These are phyloP conservation scores for silkworm (Bombyx mori) DNA, from an alignment of 1,140 invertebrate genomes.

Conservation along the genomic window ASM3026992v2 NC_085122.1:10293501-10294000, in stretches of 20 bases:
- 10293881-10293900: slow-evolving; percentile 7
- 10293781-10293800: slow-evolving; percentile 76
- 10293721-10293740: slow-evolving; percentile 82
- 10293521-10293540: slow-evolving; percentile 2
- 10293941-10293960: too few relatives aligned
- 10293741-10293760: slow-evolving; percentile 76
- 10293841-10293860: slow-evolving; percentile 87
- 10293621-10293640: too few relatives aligned
- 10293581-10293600: too few relatives aligned
- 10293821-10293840: slow-evolving; percentile 82
- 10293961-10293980: too few relatives aligned
- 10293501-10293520: slow-evolving; percentile 71
- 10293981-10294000: too few relatives aligned
- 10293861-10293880: slow-evolving; percentile 79
- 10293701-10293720: slow-evolving; percentile 72
- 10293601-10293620: too few relatives aligned
- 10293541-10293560: not conserved
- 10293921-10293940: too few relatives aligned
- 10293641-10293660: not conserved
- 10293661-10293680: not conserved
- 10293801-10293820: slow-evolving; percentile 82
- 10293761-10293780: slow-evolving; percentile 81
- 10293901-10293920: too few relatives aligned
- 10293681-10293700: slow-evolving; percentile 41
- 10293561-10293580: too few relatives aligned